These are phyloP conservation scores for Esox masquinongy DNA, from an alignment of 2,797 vertebrate genomes.

Conservation along the genomic window DNA sequence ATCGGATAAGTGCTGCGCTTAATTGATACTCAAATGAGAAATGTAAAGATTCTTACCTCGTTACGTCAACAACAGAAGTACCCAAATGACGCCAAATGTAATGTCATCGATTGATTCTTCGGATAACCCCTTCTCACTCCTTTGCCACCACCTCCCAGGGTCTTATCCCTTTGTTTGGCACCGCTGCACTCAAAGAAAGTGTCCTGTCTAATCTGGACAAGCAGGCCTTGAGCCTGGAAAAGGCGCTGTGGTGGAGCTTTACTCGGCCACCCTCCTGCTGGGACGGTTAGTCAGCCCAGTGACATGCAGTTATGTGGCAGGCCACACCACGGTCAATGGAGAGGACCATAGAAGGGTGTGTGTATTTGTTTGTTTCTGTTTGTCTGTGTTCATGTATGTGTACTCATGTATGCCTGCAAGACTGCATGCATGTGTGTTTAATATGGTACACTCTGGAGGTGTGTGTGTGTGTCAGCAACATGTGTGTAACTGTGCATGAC, in stretches of 20 bases:
- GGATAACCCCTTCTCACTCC: slow-evolving; percentile 15
- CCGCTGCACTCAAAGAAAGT: slow-evolving; percentile 53
- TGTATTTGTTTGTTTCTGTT: neutral
- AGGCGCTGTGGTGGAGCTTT: slow-evolving; percentile 6
- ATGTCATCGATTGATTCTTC: neutral
- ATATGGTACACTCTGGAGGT: neutral
- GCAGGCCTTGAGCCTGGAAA: slow-evolving; percentile 15
- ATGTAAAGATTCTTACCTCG: neutral
- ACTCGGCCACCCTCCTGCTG: neutral
- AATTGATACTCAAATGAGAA: neutral
- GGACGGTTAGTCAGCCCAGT: neutral
- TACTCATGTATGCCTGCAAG: neutral
- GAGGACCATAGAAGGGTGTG: neutral
- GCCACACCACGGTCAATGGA: neutral
- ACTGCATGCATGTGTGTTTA: neutral
- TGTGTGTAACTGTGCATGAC: slow-evolving; percentile 35
- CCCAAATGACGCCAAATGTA: neutral
- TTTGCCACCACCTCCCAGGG: slow-evolving; percentile 9
- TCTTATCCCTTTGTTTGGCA: slow-evolving; percentile 40
- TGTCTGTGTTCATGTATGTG: neutral
- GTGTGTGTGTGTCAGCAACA: neutral
- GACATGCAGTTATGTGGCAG: neutral
- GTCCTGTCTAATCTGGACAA: slow-evolving; percentile 37
- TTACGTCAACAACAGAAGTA: neutral
- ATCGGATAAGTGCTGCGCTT: neutral